phyloP scores from a whole-genome alignment of 1,140 invertebrate species.

The Procambarus clarkii region DNA sequence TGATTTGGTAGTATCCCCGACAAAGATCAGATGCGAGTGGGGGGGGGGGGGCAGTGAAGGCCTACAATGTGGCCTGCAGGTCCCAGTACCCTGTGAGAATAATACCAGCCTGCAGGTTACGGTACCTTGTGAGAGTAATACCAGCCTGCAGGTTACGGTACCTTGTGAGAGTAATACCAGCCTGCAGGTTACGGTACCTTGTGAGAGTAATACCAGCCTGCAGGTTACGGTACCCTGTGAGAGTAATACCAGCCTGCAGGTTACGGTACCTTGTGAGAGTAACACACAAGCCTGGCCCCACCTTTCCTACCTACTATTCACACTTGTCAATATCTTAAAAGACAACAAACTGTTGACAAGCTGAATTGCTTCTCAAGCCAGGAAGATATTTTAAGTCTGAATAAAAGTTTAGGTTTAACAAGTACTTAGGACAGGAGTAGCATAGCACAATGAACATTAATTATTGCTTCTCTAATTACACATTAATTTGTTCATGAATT shows the following conservation, averaged over 20 bases:
- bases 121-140: too few relatives aligned
- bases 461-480: conserved; percentile 9
- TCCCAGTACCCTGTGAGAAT: neutral
- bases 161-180: too few relatives aligned
- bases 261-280: too few relatives aligned
- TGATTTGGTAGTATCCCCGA: conserved; percentile 5
- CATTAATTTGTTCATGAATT: neutral
- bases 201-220: neutral
- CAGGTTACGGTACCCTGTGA: too few relatives aligned
- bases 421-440: neutral
- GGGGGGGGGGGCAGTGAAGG: neutral
- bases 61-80: neutral
- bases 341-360: neutral
- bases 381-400: neutral
- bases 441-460: neutral
- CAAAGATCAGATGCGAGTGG: neutral
- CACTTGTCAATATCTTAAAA: neutral
- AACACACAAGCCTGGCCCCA: neutral
- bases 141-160: too few relatives aligned
- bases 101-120: too few relatives aligned
- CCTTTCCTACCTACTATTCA: neutral
- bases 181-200: too few relatives aligned
- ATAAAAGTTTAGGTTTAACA: neutral
- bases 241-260: too few relatives aligned
- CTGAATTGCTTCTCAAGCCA: neutral